A percentile compares a stretch with the other conserved stretches of the same genome.
Evolutionary conservation across 2,888 invertebrate species (phyloP).

Genomic region (Trichogramma dendrolimi): DNA sequence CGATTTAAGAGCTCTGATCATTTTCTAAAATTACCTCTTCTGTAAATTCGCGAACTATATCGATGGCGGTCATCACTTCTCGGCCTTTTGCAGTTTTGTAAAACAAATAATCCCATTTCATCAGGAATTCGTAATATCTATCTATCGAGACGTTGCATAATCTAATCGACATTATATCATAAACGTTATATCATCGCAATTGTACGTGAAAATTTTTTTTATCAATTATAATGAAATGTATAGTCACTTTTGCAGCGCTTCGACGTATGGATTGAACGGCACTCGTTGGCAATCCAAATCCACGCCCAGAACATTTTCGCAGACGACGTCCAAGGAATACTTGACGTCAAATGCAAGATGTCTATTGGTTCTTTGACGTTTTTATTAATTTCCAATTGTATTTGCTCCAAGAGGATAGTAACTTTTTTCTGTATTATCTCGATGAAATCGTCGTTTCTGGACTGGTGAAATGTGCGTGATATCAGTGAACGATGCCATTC

Average conservation of each 20-base stretch:
- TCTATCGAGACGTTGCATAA: constrained; percentile 25
- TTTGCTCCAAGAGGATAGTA: constrained; percentile 50
- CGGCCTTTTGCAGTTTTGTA: constrained; percentile 32
- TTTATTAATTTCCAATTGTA: constrained; percentile 29
- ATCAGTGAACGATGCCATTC: constrained; percentile 54
- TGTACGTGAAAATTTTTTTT: neutral
- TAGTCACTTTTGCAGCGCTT: constrained; percentile 54
- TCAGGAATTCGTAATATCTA: constrained; percentile 34
- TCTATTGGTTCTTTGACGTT: constrained; percentile 46
- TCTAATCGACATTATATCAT: constrained; percentile 23
- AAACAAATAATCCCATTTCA: constrained; percentile 33
- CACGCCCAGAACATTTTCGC: constrained; percentile 66
- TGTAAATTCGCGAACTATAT: constrained; percentile 33
- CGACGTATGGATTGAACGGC: constrained; percentile 53
- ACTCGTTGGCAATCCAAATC: constrained; percentile 55
- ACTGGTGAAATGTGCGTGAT: constrained; percentile 57
- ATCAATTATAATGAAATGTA: neutral
- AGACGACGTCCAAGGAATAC: constrained; percentile 55
- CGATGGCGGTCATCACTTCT: constrained; percentile 25
- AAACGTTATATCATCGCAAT: too few relatives aligned
- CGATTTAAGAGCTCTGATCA: neutral
- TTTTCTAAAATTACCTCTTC: constrained; percentile 23
- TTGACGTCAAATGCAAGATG: constrained; percentile 55
- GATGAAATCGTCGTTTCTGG: constrained; percentile 54
- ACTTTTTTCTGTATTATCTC: constrained; percentile 54